Evolutionary conservation across 30 jellyfish, hydroid and myxozoan genomes (phyloP).

Genomic region (Pelagia noctiluca): DNA sequence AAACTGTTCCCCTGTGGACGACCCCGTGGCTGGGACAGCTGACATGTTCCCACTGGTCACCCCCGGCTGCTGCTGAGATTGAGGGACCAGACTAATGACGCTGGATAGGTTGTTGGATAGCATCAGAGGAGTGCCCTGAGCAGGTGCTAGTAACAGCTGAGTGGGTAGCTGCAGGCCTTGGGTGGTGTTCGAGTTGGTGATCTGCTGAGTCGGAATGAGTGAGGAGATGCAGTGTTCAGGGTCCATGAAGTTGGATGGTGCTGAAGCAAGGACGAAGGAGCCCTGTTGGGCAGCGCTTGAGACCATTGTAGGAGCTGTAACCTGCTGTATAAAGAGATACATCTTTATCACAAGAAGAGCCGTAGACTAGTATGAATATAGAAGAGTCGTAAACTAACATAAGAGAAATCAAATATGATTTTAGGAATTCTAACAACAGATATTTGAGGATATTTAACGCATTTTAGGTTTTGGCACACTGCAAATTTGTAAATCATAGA

Average conservation of each 20-base stretch:
- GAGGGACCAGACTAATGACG: background rate
- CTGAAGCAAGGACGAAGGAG: constrained; percentile 28
- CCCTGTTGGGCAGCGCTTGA: constrained; percentile 38
- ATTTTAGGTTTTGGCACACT: too few relatives aligned
- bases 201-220: constrained; percentile 51
- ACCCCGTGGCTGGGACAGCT: background rate
- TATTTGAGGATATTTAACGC: too few relatives aligned
- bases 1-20: constrained; percentile 44
- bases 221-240: constrained; percentile 33
- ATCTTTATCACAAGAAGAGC: background rate
- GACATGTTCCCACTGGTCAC: background rate
- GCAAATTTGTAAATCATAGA: too few relatives aligned
- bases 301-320: constrained; percentile 72
- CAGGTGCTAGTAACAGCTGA: background rate
- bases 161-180: constrained; percentile 1
- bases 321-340: constrained; percentile 13
- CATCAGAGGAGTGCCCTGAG: background rate
- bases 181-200: background rate
- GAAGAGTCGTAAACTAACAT: too few relatives aligned
- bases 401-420: too few relatives aligned
- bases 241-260: constrained; percentile 39
- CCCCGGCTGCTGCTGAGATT: background rate
- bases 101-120: background rate
- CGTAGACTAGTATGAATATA: too few relatives aligned
- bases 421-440: too few relatives aligned